These are phyloP conservation scores for Drosophila histrio DNA, from an alignment of 2,888 invertebrate species.

Conservation along the genomic window DNA sequence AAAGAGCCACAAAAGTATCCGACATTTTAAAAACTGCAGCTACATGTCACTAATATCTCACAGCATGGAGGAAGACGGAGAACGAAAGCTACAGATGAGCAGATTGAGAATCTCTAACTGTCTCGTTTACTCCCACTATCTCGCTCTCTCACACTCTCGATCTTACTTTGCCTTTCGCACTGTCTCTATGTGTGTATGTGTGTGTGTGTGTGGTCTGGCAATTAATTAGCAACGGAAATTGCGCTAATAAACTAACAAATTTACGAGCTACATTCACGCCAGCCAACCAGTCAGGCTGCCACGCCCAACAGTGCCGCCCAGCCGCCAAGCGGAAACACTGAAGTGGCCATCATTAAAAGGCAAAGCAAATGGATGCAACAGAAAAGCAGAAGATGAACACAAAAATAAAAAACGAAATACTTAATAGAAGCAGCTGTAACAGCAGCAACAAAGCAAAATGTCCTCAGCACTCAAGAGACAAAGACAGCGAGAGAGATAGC, in stretches of 20 bases:
- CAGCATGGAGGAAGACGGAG: not conserved
- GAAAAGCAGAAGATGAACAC: constrained; percentile 8
- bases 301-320: constrained; percentile 28
- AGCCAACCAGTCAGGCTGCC: constrained; percentile 19
- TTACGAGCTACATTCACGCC: constrained; percentile 78
- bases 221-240: constrained; percentile 80
- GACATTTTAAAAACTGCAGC: constrained; percentile 61
- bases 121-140: not conserved
- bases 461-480: constrained; percentile 22
- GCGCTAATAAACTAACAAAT: constrained; percentile 80
- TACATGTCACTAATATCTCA: constrained; percentile 71
- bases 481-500: not conserved
- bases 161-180: not conserved
- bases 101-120: constrained; percentile 34
- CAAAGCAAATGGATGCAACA: constrained; percentile 43
- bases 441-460: constrained; percentile 30
- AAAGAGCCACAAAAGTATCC: constrained; percentile 40
- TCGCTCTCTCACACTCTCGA: not conserved
- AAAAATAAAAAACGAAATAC: constrained; percentile 19
- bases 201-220: constrained; percentile 57
- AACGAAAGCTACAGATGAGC: constrained; percentile 13
- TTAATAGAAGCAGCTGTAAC: constrained; percentile 23
- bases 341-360: constrained; percentile 75
- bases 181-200: constrained; percentile 1
- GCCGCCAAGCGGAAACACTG: constrained; percentile 58